These are phyloP conservation scores for Anabacerthia variegaticeps DNA, from an alignment of 2,797 vertebrate genomes.

Conservation along the genomic window DNA sequence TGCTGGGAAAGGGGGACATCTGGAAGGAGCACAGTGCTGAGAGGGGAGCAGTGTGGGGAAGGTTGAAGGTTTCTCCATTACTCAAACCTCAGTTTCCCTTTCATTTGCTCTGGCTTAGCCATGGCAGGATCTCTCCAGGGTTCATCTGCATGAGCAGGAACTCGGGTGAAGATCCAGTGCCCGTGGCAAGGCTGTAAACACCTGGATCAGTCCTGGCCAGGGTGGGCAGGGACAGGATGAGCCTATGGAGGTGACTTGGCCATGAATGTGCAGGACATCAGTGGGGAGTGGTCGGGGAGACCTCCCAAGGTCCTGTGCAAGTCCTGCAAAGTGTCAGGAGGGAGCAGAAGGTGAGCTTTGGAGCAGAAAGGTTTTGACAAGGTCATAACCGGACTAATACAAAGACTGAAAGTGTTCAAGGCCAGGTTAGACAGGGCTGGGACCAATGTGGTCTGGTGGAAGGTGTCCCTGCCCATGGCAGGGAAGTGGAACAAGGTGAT, in stretches of 20 bases:
- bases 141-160: neutral
- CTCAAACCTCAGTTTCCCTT: neutral
- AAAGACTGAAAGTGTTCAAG: neutral
- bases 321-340: neutral
- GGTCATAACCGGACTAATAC: neutral
- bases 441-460: neutral
- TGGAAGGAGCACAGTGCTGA: neutral
- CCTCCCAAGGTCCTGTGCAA: neutral
- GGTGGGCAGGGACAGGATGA: neutral
- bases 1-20: neutral
- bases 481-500: no score
- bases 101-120: neutral
- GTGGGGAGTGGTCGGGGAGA: neutral
- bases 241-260: neutral
- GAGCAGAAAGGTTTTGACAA: neutral
- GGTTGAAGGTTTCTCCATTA: neutral
- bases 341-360: neutral
- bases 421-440: accelerated
- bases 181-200: neutral
- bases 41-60: neutral
- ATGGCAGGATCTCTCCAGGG: neutral
- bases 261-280: accelerated
- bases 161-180: neutral
- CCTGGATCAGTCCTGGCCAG: neutral
- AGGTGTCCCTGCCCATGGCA: neutral